Evolutionary conservation across 2,888 invertebrate genomes (phyloP).

Genomic region (Pachliopta kotzebuea): DNA sequence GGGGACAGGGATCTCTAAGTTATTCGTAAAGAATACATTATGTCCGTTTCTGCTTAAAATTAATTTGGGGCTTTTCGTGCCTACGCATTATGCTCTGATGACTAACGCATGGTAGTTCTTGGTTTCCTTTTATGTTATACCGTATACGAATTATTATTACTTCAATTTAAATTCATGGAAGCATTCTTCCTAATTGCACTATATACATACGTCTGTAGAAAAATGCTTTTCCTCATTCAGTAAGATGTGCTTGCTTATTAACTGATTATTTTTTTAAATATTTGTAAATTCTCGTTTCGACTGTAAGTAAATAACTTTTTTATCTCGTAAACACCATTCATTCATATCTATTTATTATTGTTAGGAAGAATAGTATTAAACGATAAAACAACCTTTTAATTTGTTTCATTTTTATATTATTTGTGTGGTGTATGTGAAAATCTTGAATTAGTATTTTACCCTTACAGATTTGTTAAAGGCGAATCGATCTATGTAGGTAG

Average conservation of each 20-base stretch:
- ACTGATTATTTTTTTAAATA: no score
- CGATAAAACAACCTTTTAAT: no score
- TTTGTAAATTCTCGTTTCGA: no score
- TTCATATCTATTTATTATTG: no score
- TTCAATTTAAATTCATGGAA: not conserved
- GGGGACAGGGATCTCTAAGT: constrained; percentile 9
- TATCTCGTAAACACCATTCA: no score
- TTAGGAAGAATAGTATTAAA: no score
- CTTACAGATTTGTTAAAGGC: not conserved
- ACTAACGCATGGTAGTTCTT: constrained; percentile 18
- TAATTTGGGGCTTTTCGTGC: constrained; percentile 48
- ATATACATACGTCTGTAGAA: no score
- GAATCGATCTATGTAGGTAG: constrained; percentile 20
- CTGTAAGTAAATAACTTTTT: no score
- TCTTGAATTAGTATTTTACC: not conserved
- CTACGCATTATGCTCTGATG: constrained; percentile 33
- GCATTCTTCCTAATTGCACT: no score
- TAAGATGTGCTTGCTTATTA: no score
- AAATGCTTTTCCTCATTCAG: no score
- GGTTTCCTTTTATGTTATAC: not conserved
- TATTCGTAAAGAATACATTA: constrained; percentile 36
- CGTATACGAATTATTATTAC: not conserved
- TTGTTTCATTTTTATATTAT: no score
- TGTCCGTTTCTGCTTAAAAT: constrained; percentile 50
- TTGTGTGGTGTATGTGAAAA: not conserved